Conservation (phyloP, 1,140 invertebrate genomes). For the Drosophila arawakana region DNA sequence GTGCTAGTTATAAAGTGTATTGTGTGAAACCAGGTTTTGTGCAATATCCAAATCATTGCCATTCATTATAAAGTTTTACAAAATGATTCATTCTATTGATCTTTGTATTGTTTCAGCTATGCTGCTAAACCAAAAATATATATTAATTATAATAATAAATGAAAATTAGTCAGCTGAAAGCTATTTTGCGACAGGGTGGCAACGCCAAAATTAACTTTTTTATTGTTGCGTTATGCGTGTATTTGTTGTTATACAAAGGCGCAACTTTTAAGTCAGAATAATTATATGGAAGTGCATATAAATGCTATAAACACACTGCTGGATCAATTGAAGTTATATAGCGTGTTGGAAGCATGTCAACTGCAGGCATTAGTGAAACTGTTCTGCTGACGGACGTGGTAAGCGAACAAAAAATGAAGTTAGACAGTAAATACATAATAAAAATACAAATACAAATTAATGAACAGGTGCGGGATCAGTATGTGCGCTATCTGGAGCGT, state of each 20-base stretch:
- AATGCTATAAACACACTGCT: slow-evolving; percentile 34
- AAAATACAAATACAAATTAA: neutral
- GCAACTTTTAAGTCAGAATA: slow-evolving; percentile 40
- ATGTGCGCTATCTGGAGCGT: slow-evolving; percentile 69
- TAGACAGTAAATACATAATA: slow-evolving; percentile 10
- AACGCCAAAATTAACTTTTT: slow-evolving; percentile 6
- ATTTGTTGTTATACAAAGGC: slow-evolving; percentile 35
- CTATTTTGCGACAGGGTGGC: slow-evolving; percentile 12
- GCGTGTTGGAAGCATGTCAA: slow-evolving; percentile 29
- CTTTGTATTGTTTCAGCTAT: neutral
- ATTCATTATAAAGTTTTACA: slow-evolving; percentile 9
- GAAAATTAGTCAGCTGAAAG: slow-evolving; percentile 1
- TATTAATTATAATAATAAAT: neutral
- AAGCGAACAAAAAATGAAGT: slow-evolving; percentile 17
- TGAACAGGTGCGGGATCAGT: slow-evolving; percentile 70
- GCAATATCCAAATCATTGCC: neutral
- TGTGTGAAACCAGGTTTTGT: slow-evolving; percentile 25
- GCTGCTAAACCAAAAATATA: neutral
- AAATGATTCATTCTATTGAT: neutral
- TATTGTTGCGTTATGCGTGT: neutral
- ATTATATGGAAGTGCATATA: slow-evolving; percentile 15
- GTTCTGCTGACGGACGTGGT: slow-evolving; percentile 71
- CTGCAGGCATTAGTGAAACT: slow-evolving; percentile 40
- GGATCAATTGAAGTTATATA: neutral
- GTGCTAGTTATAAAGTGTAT: slow-evolving; percentile 46